Conservation (phyloP, 2,113 vertebrate genomes). For the Nothobranchius kuhntae region DNA sequence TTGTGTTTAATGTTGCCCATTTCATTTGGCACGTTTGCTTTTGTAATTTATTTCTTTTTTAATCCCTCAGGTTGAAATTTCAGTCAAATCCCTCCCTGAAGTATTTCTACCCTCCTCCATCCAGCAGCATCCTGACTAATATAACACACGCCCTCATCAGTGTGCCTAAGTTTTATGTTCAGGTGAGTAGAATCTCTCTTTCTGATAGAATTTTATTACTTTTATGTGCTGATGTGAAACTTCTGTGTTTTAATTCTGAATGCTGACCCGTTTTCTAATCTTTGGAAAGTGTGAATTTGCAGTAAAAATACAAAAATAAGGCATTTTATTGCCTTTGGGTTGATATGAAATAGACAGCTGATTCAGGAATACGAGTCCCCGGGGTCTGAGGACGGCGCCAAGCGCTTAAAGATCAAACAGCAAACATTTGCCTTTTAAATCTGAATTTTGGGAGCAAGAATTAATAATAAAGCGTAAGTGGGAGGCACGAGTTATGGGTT, state of each 20-base stretch:
- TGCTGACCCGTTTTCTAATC: background rate
- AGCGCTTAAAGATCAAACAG: constrained; percentile 71
- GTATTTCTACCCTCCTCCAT: constrained; percentile 95
- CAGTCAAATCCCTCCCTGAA: constrained; percentile 91
- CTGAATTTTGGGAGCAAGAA: constrained; percentile 62
- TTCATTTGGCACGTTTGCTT: no score
- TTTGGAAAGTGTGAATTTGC: constrained; percentile 15
- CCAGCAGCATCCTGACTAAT: constrained; percentile 89
- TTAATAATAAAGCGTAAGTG: constrained; percentile 73
- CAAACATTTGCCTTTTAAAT: constrained; percentile 72
- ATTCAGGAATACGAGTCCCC: constrained; percentile 39
- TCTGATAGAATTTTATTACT: background rate
- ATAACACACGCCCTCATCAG: constrained; percentile 92
- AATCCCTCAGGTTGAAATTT: constrained; percentile 87
- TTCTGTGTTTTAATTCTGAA: background rate
- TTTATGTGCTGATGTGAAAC: constrained; percentile 7
- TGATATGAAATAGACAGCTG: constrained; percentile 36
- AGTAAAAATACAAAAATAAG: constrained; percentile 6
- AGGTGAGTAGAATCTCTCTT: constrained; percentile 79
- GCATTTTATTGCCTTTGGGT: constrained; percentile 6
- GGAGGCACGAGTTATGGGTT: constrained; percentile 74
- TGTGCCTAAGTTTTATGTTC: constrained; percentile 96
- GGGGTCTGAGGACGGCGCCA: constrained; percentile 55
- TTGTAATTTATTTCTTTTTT: background rate
- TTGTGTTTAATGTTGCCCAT: no score